A percentile compares a stretch with the other conserved stretches of the same genome.
These are phyloP conservation scores for Palloptera scutellata DNA, from an alignment of 2,888 invertebrate genomes.

Conservation along the genomic window DNA sequence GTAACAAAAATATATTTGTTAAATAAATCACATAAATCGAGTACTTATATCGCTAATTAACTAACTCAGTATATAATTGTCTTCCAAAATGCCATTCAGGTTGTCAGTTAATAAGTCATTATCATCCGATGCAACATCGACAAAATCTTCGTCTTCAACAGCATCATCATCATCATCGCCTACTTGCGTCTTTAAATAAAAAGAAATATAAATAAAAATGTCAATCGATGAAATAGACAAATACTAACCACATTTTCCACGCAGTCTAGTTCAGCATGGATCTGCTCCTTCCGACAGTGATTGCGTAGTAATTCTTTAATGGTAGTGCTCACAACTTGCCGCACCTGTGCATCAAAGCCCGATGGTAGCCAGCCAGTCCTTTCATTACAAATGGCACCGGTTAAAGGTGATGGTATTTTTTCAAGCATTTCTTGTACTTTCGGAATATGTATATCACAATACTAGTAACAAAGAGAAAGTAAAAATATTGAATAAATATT, in stretches of 20 bases:
- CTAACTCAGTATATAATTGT: slow-evolving; percentile 25
- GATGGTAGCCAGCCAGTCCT: slow-evolving; percentile 82
- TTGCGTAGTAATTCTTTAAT: slow-evolving; percentile 66
- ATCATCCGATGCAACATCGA: slow-evolving; percentile 40
- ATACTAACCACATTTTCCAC: slow-evolving; percentile 44
- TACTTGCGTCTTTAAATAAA: slow-evolving; percentile 40
- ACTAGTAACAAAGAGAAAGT: slow-evolving; percentile 64
- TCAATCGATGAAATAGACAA: neutral
- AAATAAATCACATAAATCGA: too few species aligned
- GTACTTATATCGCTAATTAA: neutral
- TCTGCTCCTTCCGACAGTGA: slow-evolving; percentile 56
- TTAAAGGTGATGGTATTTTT: slow-evolving; percentile 70
- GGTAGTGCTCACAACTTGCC: slow-evolving; percentile 76
- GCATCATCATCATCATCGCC: slow-evolving; percentile 48
- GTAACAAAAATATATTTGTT: too few species aligned
- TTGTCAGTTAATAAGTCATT: slow-evolving; percentile 38
- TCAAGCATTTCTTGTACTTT: slow-evolving; percentile 81
- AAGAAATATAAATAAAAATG: neutral
- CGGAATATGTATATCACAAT: slow-evolving; percentile 79
- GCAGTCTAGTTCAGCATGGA: slow-evolving; percentile 54
- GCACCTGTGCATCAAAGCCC: slow-evolving; percentile 74
- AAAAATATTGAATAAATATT: slow-evolving; percentile 3
- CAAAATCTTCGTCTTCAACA: slow-evolving; percentile 34
- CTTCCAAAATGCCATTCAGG: slow-evolving; percentile 36
- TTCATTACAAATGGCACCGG: slow-evolving; percentile 72